These are phyloP conservation scores for Hypomesus transpacificus DNA, from an alignment of 2,113 vertebrate genomes.

Conservation along the genomic window DNA sequence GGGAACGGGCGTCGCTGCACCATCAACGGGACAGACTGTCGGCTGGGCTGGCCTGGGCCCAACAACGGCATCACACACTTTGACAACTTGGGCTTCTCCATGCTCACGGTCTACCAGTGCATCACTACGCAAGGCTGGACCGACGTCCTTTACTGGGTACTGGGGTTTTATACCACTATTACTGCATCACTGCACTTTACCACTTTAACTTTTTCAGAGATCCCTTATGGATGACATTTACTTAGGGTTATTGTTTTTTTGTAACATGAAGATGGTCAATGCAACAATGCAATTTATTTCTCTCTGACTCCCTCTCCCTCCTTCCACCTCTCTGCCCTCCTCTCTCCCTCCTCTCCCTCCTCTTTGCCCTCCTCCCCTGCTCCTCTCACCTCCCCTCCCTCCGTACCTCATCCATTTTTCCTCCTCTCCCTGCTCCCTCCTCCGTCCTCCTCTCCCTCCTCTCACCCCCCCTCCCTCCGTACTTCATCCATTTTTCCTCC, in stretches of 20 bases:
- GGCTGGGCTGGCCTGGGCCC: slow-evolving; percentile 81
- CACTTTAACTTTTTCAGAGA: no score
- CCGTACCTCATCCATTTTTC: not conserved
- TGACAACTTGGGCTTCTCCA: slow-evolving; percentile 89
- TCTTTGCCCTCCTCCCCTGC: not conserved
- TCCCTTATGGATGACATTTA: no score
- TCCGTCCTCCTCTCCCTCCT: not conserved
- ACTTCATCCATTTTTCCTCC: not conserved
- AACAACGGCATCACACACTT: slow-evolving; percentile 92
- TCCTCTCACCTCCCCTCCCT: not conserved
- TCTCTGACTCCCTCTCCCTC: not conserved
- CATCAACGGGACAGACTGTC: slow-evolving; percentile 82
- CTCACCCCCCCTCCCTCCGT: not conserved
- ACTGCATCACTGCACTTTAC: not conserved
- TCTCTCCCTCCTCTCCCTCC: not conserved
- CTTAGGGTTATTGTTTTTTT: no score
- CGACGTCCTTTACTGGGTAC: slow-evolving; percentile 89
- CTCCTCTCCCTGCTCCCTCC: not conserved
- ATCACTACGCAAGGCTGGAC: slow-evolving; percentile 95
- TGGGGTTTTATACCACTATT: not conserved
- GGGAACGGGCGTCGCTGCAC: slow-evolving; percentile 83
- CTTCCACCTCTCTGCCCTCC: not conserved
- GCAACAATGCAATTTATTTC: no score
- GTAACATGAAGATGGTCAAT: no score
- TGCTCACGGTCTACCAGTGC: slow-evolving; percentile 93